A percentile compares a stretch with the other conserved stretches of the same genome.
These are phyloP conservation scores for Lepidonotus clava DNA, from an alignment of 2,888 invertebrate species.

Conservation along the genomic window DNA sequence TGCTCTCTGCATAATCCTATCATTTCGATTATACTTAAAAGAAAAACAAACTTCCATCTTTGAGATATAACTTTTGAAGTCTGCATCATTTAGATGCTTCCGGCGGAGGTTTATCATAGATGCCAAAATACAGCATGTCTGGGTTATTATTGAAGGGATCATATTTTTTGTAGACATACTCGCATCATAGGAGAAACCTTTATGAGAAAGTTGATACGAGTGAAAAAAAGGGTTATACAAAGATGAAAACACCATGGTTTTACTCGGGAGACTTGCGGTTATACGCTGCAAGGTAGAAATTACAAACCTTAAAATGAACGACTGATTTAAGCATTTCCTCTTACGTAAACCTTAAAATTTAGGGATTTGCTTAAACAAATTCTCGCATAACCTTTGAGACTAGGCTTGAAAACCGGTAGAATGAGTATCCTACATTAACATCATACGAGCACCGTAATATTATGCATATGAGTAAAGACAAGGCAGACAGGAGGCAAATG, in stretches of 20 bases:
- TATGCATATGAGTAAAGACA: not conserved
- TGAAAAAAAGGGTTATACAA: not conserved
- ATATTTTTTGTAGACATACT: too few relatives aligned
- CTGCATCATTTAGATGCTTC: too few relatives aligned
- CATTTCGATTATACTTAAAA: too few relatives aligned
- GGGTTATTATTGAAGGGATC: too few relatives aligned
- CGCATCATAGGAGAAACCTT: too few relatives aligned
- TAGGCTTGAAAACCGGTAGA: not conserved
- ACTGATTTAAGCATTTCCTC: not conserved
- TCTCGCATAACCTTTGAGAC: not conserved
- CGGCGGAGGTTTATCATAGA: too few relatives aligned
- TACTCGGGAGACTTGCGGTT: not conserved
- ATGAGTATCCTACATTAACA: not conserved
- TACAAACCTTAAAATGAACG: not conserved
- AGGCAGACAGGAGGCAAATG: constrained; percentile 14
- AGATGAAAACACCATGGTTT: not conserved
- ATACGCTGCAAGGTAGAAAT: not conserved
- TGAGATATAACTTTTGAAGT: too few relatives aligned
- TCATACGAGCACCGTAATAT: not conserved
- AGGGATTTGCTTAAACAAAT: too few relatives aligned
- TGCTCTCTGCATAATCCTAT: too few relatives aligned
- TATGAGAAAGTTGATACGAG: not conserved
- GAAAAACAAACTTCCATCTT: too few relatives aligned
- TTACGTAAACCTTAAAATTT: not conserved
- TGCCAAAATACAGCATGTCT: too few relatives aligned